Base-by-base conservation (phyloP, 1,140 invertebrate species). In the Drosophila melanica region DNA sequence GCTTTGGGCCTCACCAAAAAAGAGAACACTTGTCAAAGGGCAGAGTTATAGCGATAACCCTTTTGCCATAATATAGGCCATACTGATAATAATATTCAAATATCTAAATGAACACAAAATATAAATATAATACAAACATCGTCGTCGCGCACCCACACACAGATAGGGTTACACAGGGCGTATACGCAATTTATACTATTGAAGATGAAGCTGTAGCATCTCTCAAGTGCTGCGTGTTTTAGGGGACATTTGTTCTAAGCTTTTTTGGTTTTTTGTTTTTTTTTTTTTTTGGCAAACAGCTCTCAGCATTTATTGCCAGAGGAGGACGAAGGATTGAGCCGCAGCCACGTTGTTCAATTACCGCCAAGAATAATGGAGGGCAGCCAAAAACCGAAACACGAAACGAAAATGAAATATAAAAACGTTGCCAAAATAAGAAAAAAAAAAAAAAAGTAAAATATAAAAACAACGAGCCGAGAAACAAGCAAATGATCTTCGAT, bases 331-430 rank as follows among this genome's bases (percentile, higher is more conserved):
- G 74, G 64, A 81, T 66, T 74, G 78, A 39, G 37, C 30, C 27
- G 35, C 23, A 64, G 77, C 75, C 79, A 81, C 80, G 80, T 77
- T 85, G 81, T 86, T 86, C 81, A 85, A 85, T 85, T 85, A 86
- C 81, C 74, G 81, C 81, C 77, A 81, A 85, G 81, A 85, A 81
- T 77, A 85, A 85, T 85, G 66, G 71, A 62, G 81, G 77, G 60
- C 77, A 65, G 68, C 74, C 77, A 54, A 65, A 65, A 66, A 50
- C 58, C 62, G 63, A 72, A 82, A 81, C 66, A 68, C 48, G 41
- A 63, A 57, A 35, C 68, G 47, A 74, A 81, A 68, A 65, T 69
- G 74, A 81, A 69, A 57, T 64, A 35, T 54, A 58, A 63, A 57
- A 57, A 64, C 44, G 42, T 71, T 42, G 54, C 51, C 42, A 72